Percentiles rank a stretch among this genome's conserved stretches.
These are phyloP conservation scores for Antigone vipio DNA, from an alignment of 2,113 vertebrate genomes.

Conservation along the genomic window DNA sequence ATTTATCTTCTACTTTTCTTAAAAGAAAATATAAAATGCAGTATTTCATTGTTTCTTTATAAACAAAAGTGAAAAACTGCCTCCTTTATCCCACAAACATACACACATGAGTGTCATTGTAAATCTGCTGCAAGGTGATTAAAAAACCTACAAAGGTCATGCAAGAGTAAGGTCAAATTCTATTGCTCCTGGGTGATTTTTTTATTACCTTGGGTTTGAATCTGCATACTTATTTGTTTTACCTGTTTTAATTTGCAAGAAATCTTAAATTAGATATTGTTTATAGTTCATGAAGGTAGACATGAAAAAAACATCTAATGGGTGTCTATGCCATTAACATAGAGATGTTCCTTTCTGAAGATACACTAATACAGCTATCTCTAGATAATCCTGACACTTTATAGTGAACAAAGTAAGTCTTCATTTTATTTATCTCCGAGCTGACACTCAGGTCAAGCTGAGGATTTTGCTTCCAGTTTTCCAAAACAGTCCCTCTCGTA, in stretches of 20 bases:
- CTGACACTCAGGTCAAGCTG: not conserved
- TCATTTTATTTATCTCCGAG: not conserved
- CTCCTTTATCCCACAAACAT: not conserved
- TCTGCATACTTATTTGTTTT: not conserved
- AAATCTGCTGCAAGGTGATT: not conserved
- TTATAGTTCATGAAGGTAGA: not conserved
- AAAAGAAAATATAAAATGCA: not conserved
- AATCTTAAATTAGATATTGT: not conserved
- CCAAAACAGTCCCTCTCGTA: not conserved
- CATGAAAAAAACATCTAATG: not conserved
- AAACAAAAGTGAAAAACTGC: not conserved
- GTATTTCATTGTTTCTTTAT: not conserved
- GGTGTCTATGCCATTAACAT: not conserved
- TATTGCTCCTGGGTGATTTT: not conserved
- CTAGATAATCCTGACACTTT: not conserved
- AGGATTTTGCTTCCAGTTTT: constrained; percentile 33
- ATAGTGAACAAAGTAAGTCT: not conserved
- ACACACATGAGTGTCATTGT: not conserved
- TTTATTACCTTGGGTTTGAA: not conserved
- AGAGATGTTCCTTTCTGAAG: not conserved
- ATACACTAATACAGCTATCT: not conserved
- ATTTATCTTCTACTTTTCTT: not conserved
- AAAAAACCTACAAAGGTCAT: not conserved
- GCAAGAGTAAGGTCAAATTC: not conserved
- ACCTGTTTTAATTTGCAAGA: not conserved